These are phyloP conservation scores for Todiramphus saurophagus DNA, from an alignment of 2,113 vertebrate species.

Conservation along the genomic window DNA sequence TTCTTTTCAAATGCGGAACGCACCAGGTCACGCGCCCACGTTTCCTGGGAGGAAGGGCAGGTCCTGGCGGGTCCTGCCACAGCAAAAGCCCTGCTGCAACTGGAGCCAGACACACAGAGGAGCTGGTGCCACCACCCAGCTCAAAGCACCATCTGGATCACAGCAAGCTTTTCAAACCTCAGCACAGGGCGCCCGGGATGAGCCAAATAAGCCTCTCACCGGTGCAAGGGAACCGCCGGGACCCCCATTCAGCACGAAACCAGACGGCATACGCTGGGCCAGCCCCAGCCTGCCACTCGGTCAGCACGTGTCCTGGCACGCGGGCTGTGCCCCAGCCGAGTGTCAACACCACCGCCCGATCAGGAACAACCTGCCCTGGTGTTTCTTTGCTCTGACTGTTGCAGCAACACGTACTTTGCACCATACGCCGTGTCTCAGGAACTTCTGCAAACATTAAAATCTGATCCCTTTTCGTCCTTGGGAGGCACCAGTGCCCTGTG, in stretches of 20 bases:
- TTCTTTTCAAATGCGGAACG: neutral
- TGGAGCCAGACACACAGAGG: neutral
- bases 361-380: neutral
- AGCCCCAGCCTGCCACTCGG: neutral
- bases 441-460: neutral
- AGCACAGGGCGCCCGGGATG: neutral
- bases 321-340: fast-evolving
- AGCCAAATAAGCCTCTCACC: neutral
- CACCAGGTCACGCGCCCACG: neutral
- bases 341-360: fast-evolving
- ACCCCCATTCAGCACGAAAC: neutral
- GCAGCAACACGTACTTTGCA: neutral
- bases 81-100: neutral
- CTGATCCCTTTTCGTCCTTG: neutral
- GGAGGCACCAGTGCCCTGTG: neutral
- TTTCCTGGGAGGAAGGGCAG: slow-evolving; percentile 28
- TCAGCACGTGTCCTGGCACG: fast-evolving
- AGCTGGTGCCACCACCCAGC: fast-evolving
- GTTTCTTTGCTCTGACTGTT: neutral
- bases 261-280: fast-evolving
- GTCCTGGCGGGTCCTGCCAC: neutral
- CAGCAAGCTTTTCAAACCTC: neutral
- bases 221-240: fast-evolving
- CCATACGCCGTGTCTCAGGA: neutral
- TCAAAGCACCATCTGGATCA: neutral